phyloP scores from a whole-genome alignment of 2,797 vertebrate genomes.

The Sparus aurata region DNA sequence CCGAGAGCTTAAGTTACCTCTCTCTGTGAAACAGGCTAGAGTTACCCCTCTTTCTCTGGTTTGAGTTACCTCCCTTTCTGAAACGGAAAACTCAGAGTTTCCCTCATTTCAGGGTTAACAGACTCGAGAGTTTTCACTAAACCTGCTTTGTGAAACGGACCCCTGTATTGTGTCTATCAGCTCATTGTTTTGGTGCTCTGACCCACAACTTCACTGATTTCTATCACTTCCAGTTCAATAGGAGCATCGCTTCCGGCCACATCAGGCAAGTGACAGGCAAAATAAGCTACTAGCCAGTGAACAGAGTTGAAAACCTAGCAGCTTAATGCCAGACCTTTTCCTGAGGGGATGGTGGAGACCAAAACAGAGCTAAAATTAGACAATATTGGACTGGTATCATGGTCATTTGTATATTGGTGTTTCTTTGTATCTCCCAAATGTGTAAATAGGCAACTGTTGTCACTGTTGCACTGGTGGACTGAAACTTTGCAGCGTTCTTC shows the following conservation, averaged over 20 bases:
- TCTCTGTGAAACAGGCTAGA: no score
- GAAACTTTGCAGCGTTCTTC: neutral
- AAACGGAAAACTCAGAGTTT: no score
- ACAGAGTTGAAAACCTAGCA: neutral
- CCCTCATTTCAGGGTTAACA: no score
- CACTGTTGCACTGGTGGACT: no score
- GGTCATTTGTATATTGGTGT: neutral
- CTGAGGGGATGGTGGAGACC: neutral
- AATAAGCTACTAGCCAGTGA: no score
- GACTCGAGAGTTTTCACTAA: no score
- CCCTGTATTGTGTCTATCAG: neutral
- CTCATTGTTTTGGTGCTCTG: neutral
- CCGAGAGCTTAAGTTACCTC: no score
- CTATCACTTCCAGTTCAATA: neutral
- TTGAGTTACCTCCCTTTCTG: no score
- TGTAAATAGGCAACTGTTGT: neutral
- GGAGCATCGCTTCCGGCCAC: neutral
- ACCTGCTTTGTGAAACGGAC: no score
- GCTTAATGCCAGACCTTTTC: neutral
- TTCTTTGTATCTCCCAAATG: neutral
- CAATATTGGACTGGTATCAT: neutral
- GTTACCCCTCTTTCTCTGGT: no score
- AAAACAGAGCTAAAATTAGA: neutral
- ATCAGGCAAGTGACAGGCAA: neutral
- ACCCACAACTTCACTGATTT: neutral